Evolutionary conservation across 2,797 vertebrate species (phyloP).

Genomic region (Leuciscus waleckii): DNA sequence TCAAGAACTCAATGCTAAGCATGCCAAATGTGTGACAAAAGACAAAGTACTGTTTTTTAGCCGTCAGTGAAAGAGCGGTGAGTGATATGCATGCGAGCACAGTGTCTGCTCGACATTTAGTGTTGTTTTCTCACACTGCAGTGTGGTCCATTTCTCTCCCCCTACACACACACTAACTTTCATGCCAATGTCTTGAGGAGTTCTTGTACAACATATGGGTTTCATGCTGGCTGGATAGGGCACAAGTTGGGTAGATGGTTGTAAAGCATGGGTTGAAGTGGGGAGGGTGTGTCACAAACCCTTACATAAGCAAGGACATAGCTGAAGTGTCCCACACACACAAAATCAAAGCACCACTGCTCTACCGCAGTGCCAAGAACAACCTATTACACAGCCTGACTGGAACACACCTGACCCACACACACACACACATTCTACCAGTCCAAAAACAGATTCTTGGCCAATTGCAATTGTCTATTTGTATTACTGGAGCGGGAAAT

Average conservation of each 20-base stretch:
- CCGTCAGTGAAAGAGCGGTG: not conserved
- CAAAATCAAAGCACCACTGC: constrained; percentile 37
- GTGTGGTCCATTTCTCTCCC: constrained; percentile 1
- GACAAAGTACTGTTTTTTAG: not conserved
- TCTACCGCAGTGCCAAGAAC: constrained; percentile 46
- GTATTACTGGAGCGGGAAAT: constrained; percentile 6
- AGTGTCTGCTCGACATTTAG: not conserved
- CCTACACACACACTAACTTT: not conserved
- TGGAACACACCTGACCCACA: constrained; percentile 27
- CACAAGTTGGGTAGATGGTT: constrained; percentile 19
- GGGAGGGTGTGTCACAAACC: constrained; percentile 40
- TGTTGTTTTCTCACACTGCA: not conserved
- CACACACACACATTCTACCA: constrained; percentile 26
- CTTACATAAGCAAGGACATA: constrained; percentile 36
- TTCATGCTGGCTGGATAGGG: constrained; percentile 14
- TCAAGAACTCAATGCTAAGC: not conserved
- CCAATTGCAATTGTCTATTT: constrained; percentile 21
- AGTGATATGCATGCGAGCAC: not conserved
- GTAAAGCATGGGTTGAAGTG: constrained; percentile 30
- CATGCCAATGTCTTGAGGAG: not conserved
- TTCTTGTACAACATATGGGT: not conserved
- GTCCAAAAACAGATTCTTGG: constrained; percentile 11
- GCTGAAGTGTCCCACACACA: constrained; percentile 34
- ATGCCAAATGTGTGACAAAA: constrained; percentile 1
- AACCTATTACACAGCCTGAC: constrained; percentile 46